A percentile compares a stretch with the other conserved stretches of the same genome.
phyloP scores from a whole-genome alignment of 2,113 vertebrate species.

The Otus sunia region DNA sequence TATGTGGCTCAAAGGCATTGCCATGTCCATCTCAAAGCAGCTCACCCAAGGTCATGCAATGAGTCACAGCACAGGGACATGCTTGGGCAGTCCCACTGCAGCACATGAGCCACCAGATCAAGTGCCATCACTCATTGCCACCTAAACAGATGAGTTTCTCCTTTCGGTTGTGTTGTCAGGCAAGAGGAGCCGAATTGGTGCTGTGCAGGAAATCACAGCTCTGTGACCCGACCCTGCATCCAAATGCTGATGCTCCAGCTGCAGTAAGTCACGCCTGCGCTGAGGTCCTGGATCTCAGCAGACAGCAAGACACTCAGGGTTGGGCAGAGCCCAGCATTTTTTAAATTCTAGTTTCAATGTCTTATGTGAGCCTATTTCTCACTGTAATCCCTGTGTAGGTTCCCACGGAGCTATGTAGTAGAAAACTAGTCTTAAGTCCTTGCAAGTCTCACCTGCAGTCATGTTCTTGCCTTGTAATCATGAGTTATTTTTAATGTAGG shows the following conservation, averaged over 20 bases:
- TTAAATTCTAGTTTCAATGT: neutral
- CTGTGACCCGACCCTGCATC: neutral
- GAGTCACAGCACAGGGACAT: neutral
- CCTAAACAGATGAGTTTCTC: neutral
- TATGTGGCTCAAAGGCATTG: neutral
- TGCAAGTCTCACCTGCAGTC: neutral
- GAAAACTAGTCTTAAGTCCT: neutral
- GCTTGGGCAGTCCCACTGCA: neutral
- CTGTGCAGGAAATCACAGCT: neutral
- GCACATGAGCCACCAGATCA: neutral
- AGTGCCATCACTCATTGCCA: neutral
- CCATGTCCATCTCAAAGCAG: neutral
- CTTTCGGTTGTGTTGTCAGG: neutral
- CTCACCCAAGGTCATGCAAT: neutral
- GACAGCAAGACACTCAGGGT: neutral
- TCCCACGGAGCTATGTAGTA: neutral
- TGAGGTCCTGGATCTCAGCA: neutral
- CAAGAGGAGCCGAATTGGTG: neutral
- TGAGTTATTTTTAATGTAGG: neutral
- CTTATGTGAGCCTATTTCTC: neutral
- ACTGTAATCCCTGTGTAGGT: neutral
- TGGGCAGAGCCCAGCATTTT: neutral
- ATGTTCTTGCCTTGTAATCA: neutral
- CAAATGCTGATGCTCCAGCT: neutral
- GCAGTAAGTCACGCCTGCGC: accelerated